Percentiles rank a stretch among this genome's conserved stretches.
phyloP scores from a whole-genome alignment of 2,113 vertebrate genomes.

The Ciconia maguari region DNA sequence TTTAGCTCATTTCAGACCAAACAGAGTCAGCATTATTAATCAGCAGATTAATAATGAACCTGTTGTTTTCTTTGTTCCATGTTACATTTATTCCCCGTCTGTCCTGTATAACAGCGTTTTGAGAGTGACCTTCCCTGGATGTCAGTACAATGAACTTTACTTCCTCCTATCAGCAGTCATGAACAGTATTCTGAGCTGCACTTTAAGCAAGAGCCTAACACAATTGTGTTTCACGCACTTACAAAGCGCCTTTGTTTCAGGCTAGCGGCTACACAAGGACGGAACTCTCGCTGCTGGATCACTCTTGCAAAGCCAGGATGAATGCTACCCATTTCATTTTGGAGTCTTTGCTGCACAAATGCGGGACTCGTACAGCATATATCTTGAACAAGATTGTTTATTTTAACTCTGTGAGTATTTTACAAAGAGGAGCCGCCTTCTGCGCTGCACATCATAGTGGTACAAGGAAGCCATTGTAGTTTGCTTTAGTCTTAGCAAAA shows the following conservation, averaged over 20 bases:
- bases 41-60: slow-evolving; percentile 30
- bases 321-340: slow-evolving; percentile 93
- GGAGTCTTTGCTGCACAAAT: slow-evolving; percentile 83
- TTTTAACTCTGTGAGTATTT: slow-evolving; percentile 88
- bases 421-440: background rate
- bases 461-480: background rate
- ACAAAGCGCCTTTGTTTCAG: slow-evolving; percentile 74
- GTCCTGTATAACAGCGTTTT: slow-evolving; percentile 43
- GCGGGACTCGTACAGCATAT: slow-evolving; percentile 75
- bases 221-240: background rate
- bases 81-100: slow-evolving; percentile 3
- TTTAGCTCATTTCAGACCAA: slow-evolving; percentile 1
- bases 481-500: background rate
- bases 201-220: background rate
- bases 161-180: background rate
- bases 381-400: slow-evolving; percentile 74
- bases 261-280: slow-evolving; percentile 77
- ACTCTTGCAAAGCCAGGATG: slow-evolving; percentile 84
- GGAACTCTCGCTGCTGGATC: slow-evolving; percentile 88
- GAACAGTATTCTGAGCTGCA: background rate
- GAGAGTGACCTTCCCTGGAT: slow-evolving; percentile 52
- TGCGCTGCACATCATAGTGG: background rate
- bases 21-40: slow-evolving; percentile 36
- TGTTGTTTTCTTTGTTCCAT: slow-evolving; percentile 39
- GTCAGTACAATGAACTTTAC: slow-evolving; percentile 9